Evolutionary conservation across 2,113 vertebrate genomes (phyloP).

Genomic region (Zosterops pallidus): DNA sequence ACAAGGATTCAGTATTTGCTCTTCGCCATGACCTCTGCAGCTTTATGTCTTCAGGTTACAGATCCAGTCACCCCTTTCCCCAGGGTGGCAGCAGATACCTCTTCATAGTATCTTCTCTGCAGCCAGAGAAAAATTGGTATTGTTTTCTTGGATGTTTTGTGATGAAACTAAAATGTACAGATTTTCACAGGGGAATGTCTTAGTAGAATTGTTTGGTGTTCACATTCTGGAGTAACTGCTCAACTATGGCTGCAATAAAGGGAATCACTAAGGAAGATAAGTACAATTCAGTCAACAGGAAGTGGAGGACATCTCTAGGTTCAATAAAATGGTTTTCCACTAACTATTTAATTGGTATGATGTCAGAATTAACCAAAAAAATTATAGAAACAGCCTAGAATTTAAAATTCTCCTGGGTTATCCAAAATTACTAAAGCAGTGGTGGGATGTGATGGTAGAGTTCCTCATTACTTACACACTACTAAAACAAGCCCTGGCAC

Average conservation of each 20-base stretch:
- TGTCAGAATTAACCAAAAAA: not conserved
- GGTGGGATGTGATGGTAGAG: not conserved
- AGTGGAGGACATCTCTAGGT: not conserved
- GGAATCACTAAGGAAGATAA: not conserved
- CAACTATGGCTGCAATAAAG: not conserved
- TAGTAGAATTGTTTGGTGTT: not conserved
- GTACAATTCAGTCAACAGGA: not conserved
- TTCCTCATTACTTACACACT: not conserved
- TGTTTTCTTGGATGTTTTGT: not conserved
- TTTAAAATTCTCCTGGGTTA: not conserved
- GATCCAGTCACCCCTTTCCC: not conserved
- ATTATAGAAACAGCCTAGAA: not conserved
- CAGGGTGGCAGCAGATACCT: not conserved
- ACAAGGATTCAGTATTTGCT: not conserved
- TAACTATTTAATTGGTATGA: not conserved
- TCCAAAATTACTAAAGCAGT: not conserved
- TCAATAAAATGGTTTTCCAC: not conserved
- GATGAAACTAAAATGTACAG: not conserved
- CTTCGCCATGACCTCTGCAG: not conserved
- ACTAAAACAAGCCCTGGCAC: not conserved
- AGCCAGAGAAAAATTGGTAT: not conserved
- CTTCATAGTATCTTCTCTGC: not conserved
- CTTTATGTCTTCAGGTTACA: not conserved
- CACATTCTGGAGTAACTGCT: not conserved
- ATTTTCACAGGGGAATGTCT: not conserved